A percentile compares a stretch with the other conserved stretches of the same genome.
Conservation (phyloP, 2,113 vertebrate genomes). For the Mastomys coucha region DNA sequence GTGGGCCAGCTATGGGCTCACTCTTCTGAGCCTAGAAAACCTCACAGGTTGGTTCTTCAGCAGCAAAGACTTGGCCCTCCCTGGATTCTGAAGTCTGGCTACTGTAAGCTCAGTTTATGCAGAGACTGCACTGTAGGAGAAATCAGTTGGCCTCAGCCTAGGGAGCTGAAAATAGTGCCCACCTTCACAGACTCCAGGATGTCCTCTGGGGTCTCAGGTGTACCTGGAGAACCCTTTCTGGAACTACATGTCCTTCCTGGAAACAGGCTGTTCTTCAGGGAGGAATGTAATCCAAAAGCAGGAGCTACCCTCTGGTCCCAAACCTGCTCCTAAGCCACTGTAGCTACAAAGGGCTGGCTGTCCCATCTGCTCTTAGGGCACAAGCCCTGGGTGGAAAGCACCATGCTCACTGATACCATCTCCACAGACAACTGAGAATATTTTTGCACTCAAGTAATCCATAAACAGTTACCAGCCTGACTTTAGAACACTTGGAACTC, state of each 20-base stretch:
- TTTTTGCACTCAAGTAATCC: conserved; percentile 4
- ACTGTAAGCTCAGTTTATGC: background rate
- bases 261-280: background rate
- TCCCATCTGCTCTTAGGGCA: background rate
- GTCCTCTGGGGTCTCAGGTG: background rate
- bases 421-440: conserved; percentile 7
- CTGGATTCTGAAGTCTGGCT: background rate
- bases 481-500: conserved; percentile 11
- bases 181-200: background rate
- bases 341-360: background rate
- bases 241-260: background rate
- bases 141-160: rapidly evolving
- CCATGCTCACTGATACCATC: background rate
- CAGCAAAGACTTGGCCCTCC: background rate
- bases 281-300: background rate
- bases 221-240: background rate
- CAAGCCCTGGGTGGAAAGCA: background rate
- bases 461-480: conserved; percentile 13
- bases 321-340: background rate
- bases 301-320: background rate
- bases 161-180: background rate
- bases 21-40: background rate
- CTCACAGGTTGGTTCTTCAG: background rate
- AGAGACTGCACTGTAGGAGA: background rate
- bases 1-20: background rate